phyloP scores from a whole-genome alignment of 2,113 vertebrate genomes.

The Callospermophilus lateralis region DNA sequence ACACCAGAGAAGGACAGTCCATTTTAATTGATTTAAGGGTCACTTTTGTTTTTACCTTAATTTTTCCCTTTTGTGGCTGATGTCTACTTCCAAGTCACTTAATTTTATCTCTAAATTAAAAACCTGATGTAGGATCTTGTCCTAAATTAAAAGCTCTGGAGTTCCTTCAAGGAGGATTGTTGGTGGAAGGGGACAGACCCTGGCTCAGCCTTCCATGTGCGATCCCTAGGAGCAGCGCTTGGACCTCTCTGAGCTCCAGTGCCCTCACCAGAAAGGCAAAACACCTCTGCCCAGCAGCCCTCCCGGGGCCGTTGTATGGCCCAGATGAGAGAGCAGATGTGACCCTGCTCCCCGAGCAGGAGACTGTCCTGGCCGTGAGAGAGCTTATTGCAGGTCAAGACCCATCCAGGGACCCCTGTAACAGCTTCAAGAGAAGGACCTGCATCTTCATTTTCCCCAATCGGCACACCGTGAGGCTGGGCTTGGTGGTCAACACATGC shows the following conservation, averaged over 20 bases:
- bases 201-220: neutral
- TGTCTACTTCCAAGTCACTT: neutral
- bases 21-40: neutral
- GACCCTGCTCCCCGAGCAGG: neutral
- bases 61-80: neutral
- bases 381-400: neutral
- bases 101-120: neutral
- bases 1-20: neutral
- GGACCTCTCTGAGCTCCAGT: neutral
- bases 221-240: neutral
- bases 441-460: neutral
- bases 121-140: neutral
- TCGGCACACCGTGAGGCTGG: neutral
- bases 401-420: neutral
- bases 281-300: neutral
- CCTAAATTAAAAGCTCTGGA: neutral
- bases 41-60: neutral
- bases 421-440: neutral
- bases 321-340: neutral
- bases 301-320: fast-evolving
- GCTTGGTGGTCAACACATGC: neutral
- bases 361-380: neutral
- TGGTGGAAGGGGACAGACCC: neutral
- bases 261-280: neutral
- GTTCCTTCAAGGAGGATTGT: neutral